These are phyloP conservation scores for Xestia ashworthii DNA, from an alignment of 2,888 invertebrate genomes.

Conservation along the genomic window DNA sequence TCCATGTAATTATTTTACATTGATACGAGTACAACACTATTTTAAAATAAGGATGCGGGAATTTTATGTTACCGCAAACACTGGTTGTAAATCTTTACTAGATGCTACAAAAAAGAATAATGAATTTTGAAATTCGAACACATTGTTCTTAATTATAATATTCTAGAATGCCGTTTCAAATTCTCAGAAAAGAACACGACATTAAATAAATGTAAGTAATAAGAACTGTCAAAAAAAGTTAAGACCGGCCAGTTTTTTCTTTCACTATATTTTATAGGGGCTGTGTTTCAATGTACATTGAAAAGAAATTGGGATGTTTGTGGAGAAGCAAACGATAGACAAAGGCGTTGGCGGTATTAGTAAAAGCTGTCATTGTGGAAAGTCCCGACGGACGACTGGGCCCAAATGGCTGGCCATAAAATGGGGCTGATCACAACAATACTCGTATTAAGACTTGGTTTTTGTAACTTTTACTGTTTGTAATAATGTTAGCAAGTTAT, in stretches of 20 bases:
- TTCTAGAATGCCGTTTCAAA: constrained; percentile 38
- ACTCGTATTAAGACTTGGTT: constrained; percentile 7
- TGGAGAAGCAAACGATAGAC: constrained; percentile 76
- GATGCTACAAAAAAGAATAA: constrained; percentile 18
- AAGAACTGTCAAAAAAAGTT: constrained; percentile 54
- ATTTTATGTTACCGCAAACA: constrained; percentile 11
- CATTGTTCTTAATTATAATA: constrained; percentile 51
- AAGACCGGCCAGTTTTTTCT: constrained; percentile 46
- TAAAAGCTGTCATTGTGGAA: constrained; percentile 72
- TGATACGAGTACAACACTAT: constrained; percentile 57
- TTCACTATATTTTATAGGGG: constrained; percentile 69
- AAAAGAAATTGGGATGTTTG: constrained; percentile 78
- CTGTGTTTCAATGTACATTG: constrained; percentile 69
- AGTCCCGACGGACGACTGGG: constrained; percentile 63
- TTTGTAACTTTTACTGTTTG: not conserved
- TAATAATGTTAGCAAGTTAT: not conserved
- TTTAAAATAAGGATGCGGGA: constrained; percentile 31
- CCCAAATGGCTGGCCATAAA: constrained; percentile 61
- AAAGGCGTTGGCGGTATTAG: constrained; percentile 72
- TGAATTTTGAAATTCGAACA: constrained; percentile 46
- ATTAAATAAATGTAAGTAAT: constrained; percentile 28
- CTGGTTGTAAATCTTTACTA: constrained; percentile 5
- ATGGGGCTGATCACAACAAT: constrained; percentile 35
- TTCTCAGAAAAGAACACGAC: constrained; percentile 61
- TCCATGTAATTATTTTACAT: constrained; percentile 47